Evolutionary conservation across 2,113 vertebrate genomes (phyloP), one percentile per base, ranked within the genome.

Genomic region (Hippocampus mohnikei): DNA sequence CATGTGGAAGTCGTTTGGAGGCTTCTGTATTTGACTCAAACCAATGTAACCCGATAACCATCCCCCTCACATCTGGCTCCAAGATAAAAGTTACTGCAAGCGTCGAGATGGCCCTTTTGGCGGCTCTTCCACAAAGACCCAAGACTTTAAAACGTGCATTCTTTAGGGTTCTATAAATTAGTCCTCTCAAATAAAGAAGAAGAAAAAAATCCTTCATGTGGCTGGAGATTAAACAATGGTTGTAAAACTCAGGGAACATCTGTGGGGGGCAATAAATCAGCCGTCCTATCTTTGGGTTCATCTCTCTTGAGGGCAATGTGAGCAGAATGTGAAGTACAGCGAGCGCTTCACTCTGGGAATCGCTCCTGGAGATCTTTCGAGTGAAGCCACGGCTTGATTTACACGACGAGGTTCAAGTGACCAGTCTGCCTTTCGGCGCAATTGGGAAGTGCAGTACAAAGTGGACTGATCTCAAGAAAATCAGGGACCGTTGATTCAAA

Each of bases 191-290:
- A 82, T 69, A 82, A 85, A 84, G 81, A n/a, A n/a, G 74, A 37
- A 9, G 0, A 69, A 83, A 76, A 60, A 74, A 83, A 72, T 44
- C 79, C 81, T 84, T 89, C 85, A 91, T 89, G 88, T 90, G 90
- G 88, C 76, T 87, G 75, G 82, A 89, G 86, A 90, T 90, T 85
- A 89, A 89, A 91, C 84, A 87, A 88, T 87, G 81, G 74, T 78
- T 46, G 61, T 91, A 89, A 88, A 91, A 37, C 33, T 92, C 83
- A 87, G 73, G 33, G 56, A 77, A 69, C 83, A 84, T 88, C 81
- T 81, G 76, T 37, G 33, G 80, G 81, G 71, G 60, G 72, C 69
- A 73, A 81, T 90, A 88, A 89, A 88, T 85, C 84, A 78, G 73
- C 73, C 64, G 20, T 75, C 77, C 82, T 85, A 86, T 84, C 81